phyloP scores from a whole-genome alignment of 2,888 invertebrate species.

The Ctena decussata region DNA sequence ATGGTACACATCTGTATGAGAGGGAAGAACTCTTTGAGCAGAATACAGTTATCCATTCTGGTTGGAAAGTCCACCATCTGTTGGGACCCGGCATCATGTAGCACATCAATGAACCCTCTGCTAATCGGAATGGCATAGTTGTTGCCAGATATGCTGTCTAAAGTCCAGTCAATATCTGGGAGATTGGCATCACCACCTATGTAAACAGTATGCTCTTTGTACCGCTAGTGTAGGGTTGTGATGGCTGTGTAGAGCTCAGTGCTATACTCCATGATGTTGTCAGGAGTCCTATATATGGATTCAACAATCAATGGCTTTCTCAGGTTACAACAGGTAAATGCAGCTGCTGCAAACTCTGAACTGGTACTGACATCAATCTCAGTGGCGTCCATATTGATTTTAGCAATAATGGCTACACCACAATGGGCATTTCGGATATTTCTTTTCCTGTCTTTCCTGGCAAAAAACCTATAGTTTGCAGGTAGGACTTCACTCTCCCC shows the following conservation, averaged over 20 bases:
- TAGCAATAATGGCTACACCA: conserved; percentile 13
- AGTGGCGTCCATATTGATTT: neutral
- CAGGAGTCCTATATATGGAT: neutral
- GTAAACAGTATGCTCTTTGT: neutral
- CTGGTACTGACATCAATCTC: neutral
- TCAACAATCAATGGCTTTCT: neutral
- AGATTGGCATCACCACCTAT: conserved; percentile 5
- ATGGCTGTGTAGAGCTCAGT: neutral
- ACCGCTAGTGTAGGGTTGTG: neutral
- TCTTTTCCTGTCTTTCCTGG: neutral
- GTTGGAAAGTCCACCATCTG: conserved; percentile 17
- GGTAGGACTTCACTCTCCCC: neutral
- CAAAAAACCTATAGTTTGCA: neutral
- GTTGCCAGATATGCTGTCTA: neutral
- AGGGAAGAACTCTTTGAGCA: neutral
- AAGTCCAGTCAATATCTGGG: conserved; percentile 22
- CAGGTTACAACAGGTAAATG: neutral
- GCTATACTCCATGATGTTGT: neutral
- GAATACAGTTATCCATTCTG: conserved; percentile 2
- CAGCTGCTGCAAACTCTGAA: neutral
- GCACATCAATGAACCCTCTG: neutral
- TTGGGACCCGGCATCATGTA: conserved; percentile 7
- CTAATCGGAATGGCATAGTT: conserved; percentile 2
- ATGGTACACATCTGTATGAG: neutral
- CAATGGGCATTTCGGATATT: conserved; percentile 4